phyloP scores from a whole-genome alignment of 2,113 vertebrate genomes.

The Campylomormyrus tamandua region DNA sequence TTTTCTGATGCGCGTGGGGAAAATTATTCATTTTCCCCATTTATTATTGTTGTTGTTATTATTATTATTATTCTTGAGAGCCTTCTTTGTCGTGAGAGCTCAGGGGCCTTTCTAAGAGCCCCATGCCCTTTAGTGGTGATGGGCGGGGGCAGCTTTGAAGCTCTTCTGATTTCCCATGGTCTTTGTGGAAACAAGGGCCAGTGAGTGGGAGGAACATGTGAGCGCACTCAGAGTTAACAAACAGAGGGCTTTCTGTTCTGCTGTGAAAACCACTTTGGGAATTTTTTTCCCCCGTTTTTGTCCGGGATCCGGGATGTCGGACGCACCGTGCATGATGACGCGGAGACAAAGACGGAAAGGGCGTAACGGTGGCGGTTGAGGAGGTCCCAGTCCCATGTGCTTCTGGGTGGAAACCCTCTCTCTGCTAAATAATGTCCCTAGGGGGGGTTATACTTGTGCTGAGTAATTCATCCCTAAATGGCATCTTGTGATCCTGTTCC shows the following conservation, averaged over 20 bases:
- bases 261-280: neutral
- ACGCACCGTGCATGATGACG: neutral
- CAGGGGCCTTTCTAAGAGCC: neutral
- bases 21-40: neutral
- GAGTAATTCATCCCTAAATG: neutral
- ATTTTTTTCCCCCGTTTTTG: neutral
- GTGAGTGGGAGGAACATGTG: constrained; percentile 38
- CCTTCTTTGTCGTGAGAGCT: neutral
- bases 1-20: neutral
- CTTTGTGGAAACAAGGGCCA: constrained; percentile 20
- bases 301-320: neutral
- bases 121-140: neutral
- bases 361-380: neutral
- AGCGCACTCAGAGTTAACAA: neutral
- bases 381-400: neutral
- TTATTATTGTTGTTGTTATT: no score
- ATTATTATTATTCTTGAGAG: no score
- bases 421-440: neutral
- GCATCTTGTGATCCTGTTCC: neutral
- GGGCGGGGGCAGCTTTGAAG: neutral
- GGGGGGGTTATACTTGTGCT: neutral
- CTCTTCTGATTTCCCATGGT: constrained; percentile 24
- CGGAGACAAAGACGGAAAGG: neutral
- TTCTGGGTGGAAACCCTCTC: neutral
- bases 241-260: constrained; percentile 23